These are phyloP conservation scores for Amblyraja radiata DNA, from an alignment of 2,797 vertebrate species.

Conservation along the genomic window DNA sequence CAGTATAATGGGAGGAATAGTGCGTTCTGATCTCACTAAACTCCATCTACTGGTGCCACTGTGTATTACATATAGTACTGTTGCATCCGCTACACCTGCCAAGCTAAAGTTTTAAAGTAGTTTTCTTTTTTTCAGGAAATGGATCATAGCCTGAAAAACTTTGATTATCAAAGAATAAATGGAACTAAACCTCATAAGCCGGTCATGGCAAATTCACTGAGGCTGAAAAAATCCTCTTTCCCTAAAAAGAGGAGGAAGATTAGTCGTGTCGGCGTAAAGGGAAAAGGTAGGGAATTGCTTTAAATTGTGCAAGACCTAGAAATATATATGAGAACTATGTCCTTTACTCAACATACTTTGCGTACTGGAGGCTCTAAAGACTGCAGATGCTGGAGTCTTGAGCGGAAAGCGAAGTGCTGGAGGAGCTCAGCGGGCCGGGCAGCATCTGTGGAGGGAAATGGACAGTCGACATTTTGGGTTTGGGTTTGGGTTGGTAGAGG, in stretches of 20 bases:
- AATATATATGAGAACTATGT: neutral
- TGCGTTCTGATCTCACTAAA: neutral
- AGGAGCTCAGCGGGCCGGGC: too few relatives aligned
- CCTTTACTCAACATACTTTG: neutral
- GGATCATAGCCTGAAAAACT: neutral
- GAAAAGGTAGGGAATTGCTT: constrained; percentile 25
- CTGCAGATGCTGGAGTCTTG: neutral
- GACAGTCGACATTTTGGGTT: neutral
- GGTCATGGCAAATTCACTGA: neutral
- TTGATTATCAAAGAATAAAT: neutral
- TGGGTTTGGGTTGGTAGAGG: neutral
- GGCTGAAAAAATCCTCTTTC: neutral
- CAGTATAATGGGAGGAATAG: neutral
- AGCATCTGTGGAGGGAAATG: too few relatives aligned
- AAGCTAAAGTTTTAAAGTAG: neutral
- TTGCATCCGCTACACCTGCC: neutral
- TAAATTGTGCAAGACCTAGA: neutral
- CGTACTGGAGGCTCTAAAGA: too few relatives aligned
- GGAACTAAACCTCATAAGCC: neutral
- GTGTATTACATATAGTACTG: neutral
- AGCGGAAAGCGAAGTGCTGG: too few relatives aligned
- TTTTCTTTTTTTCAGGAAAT: constrained; percentile 17
- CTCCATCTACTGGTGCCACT: neutral
- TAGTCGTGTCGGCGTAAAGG: constrained; percentile 17
- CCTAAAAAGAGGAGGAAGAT: constrained; percentile 28